Evolutionary conservation across 2,113 vertebrate genomes (phyloP).

Genomic region (Callipepla squamata): DNA sequence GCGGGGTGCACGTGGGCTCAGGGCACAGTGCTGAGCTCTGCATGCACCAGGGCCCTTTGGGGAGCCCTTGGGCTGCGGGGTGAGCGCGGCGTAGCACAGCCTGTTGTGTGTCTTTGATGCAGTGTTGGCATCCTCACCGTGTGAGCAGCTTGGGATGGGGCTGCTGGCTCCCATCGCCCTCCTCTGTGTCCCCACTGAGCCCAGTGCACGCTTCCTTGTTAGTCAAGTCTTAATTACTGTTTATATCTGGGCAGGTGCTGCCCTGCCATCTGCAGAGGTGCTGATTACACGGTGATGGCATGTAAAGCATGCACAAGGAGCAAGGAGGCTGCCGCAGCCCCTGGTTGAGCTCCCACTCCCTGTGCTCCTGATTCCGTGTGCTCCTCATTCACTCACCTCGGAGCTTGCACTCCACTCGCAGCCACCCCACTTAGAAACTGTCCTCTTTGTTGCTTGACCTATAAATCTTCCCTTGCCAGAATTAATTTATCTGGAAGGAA

Average conservation of each 20-base stretch:
- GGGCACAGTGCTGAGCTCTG: background rate
- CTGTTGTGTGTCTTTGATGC: background rate
- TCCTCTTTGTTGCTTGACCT: background rate
- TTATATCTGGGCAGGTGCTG: background rate
- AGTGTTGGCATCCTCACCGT: accelerated
- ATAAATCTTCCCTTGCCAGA: background rate
- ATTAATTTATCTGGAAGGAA: background rate
- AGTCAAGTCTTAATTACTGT: constrained; percentile 5
- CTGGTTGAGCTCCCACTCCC: background rate
- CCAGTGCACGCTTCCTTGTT: background rate
- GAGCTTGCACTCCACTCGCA: background rate
- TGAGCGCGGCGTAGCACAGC: background rate
- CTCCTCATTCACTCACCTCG: background rate
- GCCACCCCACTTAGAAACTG: accelerated
- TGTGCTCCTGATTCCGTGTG: background rate
- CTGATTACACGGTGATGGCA: background rate
- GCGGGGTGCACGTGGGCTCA: background rate
- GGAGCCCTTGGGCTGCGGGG: background rate
- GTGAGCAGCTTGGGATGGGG: background rate
- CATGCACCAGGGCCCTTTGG: background rate
- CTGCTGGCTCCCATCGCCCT: constrained; percentile 1
- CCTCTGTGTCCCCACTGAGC: accelerated
- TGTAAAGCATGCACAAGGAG: background rate
- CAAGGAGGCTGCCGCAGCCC: background rate
- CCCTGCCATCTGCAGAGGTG: background rate